Base-by-base conservation (phyloP, 1,140 invertebrate species). In the Cyphomyrmex costatus region DNA sequence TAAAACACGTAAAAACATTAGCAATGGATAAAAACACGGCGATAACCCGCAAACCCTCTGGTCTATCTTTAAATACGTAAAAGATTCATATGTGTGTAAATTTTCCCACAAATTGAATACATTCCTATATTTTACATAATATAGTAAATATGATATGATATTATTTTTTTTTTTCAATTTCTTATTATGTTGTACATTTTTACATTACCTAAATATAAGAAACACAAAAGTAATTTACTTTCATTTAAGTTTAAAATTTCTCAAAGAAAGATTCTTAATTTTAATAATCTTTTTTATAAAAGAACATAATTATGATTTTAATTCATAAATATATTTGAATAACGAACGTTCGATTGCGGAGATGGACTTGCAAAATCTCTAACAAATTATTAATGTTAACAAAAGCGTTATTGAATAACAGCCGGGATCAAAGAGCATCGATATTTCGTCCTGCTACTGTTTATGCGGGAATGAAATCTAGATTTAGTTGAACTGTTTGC, bases 401-500 rank as follows among this genome's bases (percentile, higher is more conserved):
- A 10, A 42, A 42, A 42, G 36, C 8, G 8, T 42, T 2, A 68
- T 46, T 14, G 3, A 66, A 66, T 8, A 12, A n/a, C 0, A 12
- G 8, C 19, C 0, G 4, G 16, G 1, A n/a, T 74, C 51, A 53
- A 56, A 74, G 14, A 74, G 5, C n/a, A 74, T 12, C 6, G 30
- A 33, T 56, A 36, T 36, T 74, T 51, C 14, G n/a, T 36, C 10
- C 46, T 10, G 1, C n/a, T 76, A 3, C 7, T n/a, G 7, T 76
- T 76, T 58, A 58, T 58, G 21, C 14, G n/a, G 14, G 7, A 27
- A 76, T 65, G 63, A 78, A 46, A 30, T 65, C 10, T 65, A 65
- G 24, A 65, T 78, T 78, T 60, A 61, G 30, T 78, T 27, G 42
- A 65, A 65, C 27, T 65, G 27, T 7, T 63, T 42, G 74, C 36